Evolutionary conservation across 2,888 invertebrate species (phyloP).

Genomic region (Dioctria rufipes): DNA sequence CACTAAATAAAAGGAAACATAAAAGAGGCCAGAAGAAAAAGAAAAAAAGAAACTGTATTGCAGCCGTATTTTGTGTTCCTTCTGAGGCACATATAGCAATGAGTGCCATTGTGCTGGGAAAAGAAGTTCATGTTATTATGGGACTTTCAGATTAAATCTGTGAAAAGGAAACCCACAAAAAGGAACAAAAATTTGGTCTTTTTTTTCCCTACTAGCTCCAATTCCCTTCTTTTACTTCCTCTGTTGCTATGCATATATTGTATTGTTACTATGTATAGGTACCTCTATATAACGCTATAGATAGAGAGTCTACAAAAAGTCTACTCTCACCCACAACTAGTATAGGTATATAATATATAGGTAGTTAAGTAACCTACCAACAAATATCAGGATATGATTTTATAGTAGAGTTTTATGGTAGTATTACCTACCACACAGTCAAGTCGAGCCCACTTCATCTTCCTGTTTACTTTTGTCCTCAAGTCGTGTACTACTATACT

Average conservation of each 20-base stretch:
- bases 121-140: slow-evolving; percentile 48
- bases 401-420: slow-evolving; percentile 6
- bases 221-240: slow-evolving; percentile 1
- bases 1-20: slow-evolving; percentile 38
- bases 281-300: too few relatives aligned
- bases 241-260: not conserved
- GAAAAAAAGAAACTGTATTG: not conserved
- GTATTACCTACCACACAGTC: not conserved
- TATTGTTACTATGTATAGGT: too few relatives aligned
- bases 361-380: not conserved
- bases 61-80: slow-evolving; percentile 18
- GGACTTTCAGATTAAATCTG: slow-evolving; percentile 49
- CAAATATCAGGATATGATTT: slow-evolving; percentile 31
- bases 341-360: too few relatives aligned
- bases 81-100: slow-evolving; percentile 32
- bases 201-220: slow-evolving; percentile 11
- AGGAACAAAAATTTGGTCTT: slow-evolving; percentile 36
- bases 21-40: not conserved
- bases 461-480: slow-evolving; percentile 37
- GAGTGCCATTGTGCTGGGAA: slow-evolving; percentile 15
- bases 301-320: too few relatives aligned
- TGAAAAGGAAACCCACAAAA: slow-evolving; percentile 49
- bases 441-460: slow-evolving; percentile 38
- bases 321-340: too few relatives aligned
- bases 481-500: slow-evolving; percentile 33